Conservation (phyloP, 53 echinoderm and acorn worm species). For the Apostichopus leukothele region DNA sequence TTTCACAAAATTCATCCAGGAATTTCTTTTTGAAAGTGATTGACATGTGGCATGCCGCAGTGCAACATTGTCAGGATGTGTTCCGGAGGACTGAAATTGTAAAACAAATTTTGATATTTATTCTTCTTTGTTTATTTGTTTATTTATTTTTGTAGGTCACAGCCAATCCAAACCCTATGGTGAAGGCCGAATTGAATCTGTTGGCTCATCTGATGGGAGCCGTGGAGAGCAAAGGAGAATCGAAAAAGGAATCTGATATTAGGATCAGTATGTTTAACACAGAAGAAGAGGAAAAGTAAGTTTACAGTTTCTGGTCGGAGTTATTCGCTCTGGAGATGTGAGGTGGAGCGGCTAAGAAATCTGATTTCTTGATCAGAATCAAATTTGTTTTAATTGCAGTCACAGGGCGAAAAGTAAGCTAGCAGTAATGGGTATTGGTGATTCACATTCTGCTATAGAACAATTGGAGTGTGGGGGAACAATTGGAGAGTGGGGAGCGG, state of each 20-base stretch:
- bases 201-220: conserved; percentile 97
- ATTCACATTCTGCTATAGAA: neutral
- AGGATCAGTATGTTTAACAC: conserved; percentile 96
- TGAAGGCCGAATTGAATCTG: conserved; percentile 91
- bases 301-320: neutral
- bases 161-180: conserved; percentile 84
- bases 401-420: conserved; percentile 63
- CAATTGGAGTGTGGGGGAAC: too few relatives aligned
- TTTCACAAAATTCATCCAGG: too few relatives aligned
- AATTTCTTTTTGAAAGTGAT: too few relatives aligned
- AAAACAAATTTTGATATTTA: too few relatives aligned
- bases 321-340: neutral
- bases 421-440: neutral
- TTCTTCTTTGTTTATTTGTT: neutral
- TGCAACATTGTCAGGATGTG: too few relatives aligned
- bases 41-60: too few relatives aligned
- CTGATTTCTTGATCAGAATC: too few relatives aligned
- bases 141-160: conserved; percentile 53
- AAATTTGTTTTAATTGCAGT: too few relatives aligned
- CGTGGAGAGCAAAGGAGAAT: conserved; percentile 67
- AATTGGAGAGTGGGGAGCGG: too few relatives aligned
- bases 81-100: too few relatives aligned
- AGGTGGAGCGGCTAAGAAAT: too few relatives aligned
- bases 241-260: conserved; percentile 69
- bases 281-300: conserved; percentile 98